phyloP scores from a whole-genome alignment of 2,888 invertebrate species.

The Leptopterna dolabrata region DNA sequence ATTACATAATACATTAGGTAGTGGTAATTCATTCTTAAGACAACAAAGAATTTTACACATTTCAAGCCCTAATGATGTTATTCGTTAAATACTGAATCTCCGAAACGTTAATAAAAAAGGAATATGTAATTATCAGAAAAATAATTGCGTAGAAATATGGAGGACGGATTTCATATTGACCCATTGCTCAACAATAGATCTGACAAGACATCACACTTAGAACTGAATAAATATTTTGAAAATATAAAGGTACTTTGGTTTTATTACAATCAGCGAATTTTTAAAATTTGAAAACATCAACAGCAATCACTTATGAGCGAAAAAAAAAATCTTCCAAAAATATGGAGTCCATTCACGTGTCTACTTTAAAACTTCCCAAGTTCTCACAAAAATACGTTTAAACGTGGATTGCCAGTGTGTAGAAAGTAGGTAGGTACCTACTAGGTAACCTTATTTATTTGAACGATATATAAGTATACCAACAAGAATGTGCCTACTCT shows the following conservation, averaged over 20 bases:
- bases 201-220: neutral
- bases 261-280: neutral
- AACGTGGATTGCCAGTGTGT: no score
- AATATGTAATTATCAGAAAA: neutral
- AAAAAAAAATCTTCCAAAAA: no score
- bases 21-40: no score
- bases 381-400: no score
- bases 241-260: neutral
- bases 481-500: no score
- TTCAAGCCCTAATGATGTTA: neutral
- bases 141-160: neutral
- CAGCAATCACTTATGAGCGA: neutral
- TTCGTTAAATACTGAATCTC: neutral
- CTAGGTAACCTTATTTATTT: no score
- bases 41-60: no score
- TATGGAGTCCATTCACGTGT: no score
- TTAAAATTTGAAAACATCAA: neutral
- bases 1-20: no score
- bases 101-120: neutral
- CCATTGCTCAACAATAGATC: neutral
- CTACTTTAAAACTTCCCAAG: no score
- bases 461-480: no score
- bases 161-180: neutral
- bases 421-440: no score
- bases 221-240: neutral